Conservation (phyloP, 1,140 invertebrate genomes). For the Heliconius eleuchia region DNA sequence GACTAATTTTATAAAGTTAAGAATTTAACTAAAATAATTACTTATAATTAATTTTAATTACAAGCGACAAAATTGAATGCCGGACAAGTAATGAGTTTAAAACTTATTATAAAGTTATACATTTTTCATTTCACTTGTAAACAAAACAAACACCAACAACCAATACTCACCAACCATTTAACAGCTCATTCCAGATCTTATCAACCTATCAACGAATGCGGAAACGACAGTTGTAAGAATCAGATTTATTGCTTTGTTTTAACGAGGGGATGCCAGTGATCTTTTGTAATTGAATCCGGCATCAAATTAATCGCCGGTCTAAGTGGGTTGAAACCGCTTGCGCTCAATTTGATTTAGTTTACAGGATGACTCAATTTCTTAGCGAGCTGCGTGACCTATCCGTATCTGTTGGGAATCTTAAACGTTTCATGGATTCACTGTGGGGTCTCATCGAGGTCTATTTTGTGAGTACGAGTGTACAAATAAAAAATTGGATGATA, state of each 20-base stretch:
- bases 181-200: slow-evolving; percentile 14
- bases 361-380: slow-evolving; percentile 33
- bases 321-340: slow-evolving; percentile 42
- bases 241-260: slow-evolving; percentile 42
- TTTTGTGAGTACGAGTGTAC: not conserved
- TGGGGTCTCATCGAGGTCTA: not conserved
- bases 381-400: slow-evolving; percentile 10
- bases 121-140: not conserved
- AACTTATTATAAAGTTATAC: too few relatives aligned
- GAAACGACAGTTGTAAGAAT: slow-evolving; percentile 30
- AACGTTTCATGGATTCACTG: slow-evolving; percentile 10
- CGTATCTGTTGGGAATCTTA: slow-evolving; percentile 22
- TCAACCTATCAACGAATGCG: slow-evolving; percentile 21
- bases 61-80: too few relatives aligned
- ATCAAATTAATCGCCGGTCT: slow-evolving; percentile 46
- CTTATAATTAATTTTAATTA: too few relatives aligned
- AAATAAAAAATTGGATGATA: too few relatives aligned
- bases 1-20: too few relatives aligned
- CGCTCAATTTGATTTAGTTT: slow-evolving; percentile 45
- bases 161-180: not conserved
- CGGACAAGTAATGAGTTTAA: too few relatives aligned
- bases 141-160: not conserved
- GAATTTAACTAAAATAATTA: too few relatives aligned
- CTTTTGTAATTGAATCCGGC: slow-evolving; percentile 53
- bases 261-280: slow-evolving; percentile 43